A percentile compares a stretch with the other conserved stretches of the same genome.
Conservation (phyloP, 1,140 invertebrate species). For the Halyomorpha halys region DNA sequence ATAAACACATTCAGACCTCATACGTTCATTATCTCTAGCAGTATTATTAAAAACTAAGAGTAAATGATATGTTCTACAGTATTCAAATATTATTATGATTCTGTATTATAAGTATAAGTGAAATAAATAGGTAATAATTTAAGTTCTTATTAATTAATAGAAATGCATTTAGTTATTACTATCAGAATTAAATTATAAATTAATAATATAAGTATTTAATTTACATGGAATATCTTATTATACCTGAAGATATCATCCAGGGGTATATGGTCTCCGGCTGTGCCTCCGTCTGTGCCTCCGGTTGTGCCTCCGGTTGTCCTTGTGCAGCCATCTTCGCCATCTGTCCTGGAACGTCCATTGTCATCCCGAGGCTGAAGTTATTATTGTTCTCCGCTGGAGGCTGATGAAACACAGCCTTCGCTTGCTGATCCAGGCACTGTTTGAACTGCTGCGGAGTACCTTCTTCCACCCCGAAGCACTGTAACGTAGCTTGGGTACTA, state of each 20-base stretch:
- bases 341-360: background rate
- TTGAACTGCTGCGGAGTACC: background rate
- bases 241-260: slow-evolving; percentile 23
- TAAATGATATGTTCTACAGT: too few species aligned
- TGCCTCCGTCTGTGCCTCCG: too few species aligned
- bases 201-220: background rate
- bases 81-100: too few species aligned
- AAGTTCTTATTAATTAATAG: too few species aligned
- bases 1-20: too few species aligned
- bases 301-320: background rate
- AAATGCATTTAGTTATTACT: too few species aligned
- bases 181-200: too few species aligned
- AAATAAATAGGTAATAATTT: too few species aligned
- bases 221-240: background rate
- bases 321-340: background rate
- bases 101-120: too few species aligned
- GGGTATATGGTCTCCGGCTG: slow-evolving; percentile 22
- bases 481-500: background rate
- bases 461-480: background rate
- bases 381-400: slow-evolving; percentile 21
- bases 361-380: background rate
- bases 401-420: background rate
- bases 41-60: too few species aligned
- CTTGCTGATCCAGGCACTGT: background rate
- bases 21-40: too few species aligned